These are phyloP conservation scores for Drosophila ustulata DNA, from an alignment of 2,888 invertebrate species.

Conservation along the genomic window DNA sequence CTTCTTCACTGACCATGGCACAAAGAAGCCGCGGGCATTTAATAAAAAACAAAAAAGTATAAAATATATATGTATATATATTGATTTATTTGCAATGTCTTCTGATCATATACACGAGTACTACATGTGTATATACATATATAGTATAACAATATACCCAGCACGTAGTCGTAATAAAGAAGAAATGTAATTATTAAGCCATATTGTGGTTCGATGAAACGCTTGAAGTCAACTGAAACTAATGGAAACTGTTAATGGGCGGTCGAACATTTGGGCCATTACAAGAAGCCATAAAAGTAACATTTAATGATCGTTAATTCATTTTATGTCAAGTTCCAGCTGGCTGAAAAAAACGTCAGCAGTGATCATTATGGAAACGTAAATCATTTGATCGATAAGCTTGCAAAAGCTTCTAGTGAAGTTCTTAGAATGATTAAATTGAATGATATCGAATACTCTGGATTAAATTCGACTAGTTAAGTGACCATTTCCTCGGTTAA, in stretches of 20 bases:
- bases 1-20: slow-evolving; percentile 33
- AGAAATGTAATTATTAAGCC: slow-evolving; percentile 18
- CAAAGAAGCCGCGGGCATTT: slow-evolving; percentile 71
- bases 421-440: no score
- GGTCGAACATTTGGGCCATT: slow-evolving; percentile 3
- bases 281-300: neutral
- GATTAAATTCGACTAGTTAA: no score
- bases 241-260: slow-evolving; percentile 22
- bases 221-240: slow-evolving; percentile 17
- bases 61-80: slow-evolving; percentile 32
- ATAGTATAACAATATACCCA: slow-evolving; percentile 1
- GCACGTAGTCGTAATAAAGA: slow-evolving; percentile 6
- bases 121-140: slow-evolving; percentile 18
- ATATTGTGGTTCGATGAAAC: slow-evolving; percentile 1
- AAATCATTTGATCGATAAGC: neutral
- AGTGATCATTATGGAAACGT: slow-evolving; percentile 1
- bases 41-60: slow-evolving; percentile 47
- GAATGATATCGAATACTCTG: no score
- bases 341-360: neutral
- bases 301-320: neutral
- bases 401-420: neutral
- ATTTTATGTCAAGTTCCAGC: neutral
- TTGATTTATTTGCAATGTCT: slow-evolving; percentile 67
- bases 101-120: slow-evolving; percentile 26
- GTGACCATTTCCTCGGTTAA: no score